Conservation (phyloP, 1,140 invertebrate species). For the Drosophila arawakana region DNA sequence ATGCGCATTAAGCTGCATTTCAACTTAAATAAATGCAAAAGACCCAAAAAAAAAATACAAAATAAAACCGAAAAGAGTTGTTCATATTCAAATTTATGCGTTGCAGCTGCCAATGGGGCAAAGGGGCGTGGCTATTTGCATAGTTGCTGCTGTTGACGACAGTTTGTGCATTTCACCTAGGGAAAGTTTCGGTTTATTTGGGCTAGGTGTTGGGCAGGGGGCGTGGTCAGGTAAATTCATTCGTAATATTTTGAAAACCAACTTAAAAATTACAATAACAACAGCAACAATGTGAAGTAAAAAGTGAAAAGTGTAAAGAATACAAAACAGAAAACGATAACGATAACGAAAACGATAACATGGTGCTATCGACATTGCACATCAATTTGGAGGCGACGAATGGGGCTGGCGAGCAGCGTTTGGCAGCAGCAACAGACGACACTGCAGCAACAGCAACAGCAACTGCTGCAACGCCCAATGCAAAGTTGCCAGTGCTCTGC, state of each 20-base stretch:
- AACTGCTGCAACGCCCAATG: conserved; percentile 7
- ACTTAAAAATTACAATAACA: conserved; percentile 5
- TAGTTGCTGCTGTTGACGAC: conserved; percentile 34
- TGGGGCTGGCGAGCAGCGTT: conserved; percentile 28
- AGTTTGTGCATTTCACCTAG: conserved; percentile 1
- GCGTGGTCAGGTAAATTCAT: conserved; percentile 19
- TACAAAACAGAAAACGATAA: neutral
- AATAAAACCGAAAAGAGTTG: conserved; percentile 10
- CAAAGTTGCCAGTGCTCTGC: conserved; percentile 5
- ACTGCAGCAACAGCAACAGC: conserved; percentile 33
- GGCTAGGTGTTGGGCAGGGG: neutral
- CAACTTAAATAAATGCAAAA: conserved; percentile 43
- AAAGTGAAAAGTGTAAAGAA: neutral
- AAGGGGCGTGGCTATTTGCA: conserved; percentile 50
- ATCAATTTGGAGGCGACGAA: conserved; percentile 72
- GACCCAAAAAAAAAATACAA: conserved; percentile 28
- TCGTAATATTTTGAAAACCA: conserved; percentile 1
- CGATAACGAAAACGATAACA: conserved; percentile 37
- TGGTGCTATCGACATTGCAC: conserved; percentile 75
- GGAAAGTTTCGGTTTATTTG: neutral
- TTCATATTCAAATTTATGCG: conserved; percentile 71
- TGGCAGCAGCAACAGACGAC: conserved; percentile 11
- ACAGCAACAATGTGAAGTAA: conserved; percentile 4
- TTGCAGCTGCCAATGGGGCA: conserved; percentile 28
- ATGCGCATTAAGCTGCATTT: conserved; percentile 77